Base-by-base conservation (phyloP, 2,797 vertebrate genomes). In the Enteromius fasciolatus region DNA sequence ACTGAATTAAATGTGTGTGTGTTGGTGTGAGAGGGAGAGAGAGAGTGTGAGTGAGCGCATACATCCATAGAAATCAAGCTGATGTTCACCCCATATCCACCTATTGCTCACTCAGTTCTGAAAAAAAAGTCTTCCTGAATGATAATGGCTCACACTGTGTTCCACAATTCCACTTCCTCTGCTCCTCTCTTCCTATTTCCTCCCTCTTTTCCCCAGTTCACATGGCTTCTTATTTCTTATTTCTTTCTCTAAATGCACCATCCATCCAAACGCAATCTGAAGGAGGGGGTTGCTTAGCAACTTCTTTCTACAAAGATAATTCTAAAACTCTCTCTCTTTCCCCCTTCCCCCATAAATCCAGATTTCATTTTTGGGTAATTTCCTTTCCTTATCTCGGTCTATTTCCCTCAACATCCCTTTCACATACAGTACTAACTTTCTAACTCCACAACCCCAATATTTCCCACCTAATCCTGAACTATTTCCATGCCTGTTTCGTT, bases 241-340 rank as follows among this genome's bases (percentile, higher is more conserved):
- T 52, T 79, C n/a, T 70, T 52, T 44, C 28, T 52, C 67, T 23
- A 80, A 84, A 84, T 67, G 67, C 36, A 70, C 46, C 66, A 77
- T 81, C 66, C 63, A 41, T 85, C 79, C 66, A 72, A 85, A 54
- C 17, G 23, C 33, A 39, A 73, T 20, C 31, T 61, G 82, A 69
- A 73, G 31, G 17, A 50, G 23, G 36, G 54, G 59, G 78, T 81
- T 85, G 83, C 83, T 77, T 76, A 76, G 78, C 83, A 81, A 81
- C 79, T 85, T 81, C 74, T 46, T 48, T 76, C 44, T 41, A 39
- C 48, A 59, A 63, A 84, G 81, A 66, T 69, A 48, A 77, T 76
- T 73, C 48, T 67, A 15, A 23, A n/a, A 25, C 36, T 46, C 18
- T 80, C 54, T 33, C 36, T 63, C 18, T 80, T 54, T 33, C 8